phyloP scores from a whole-genome alignment of 2,113 vertebrate species.

The Harpagus bidentatus region DNA sequence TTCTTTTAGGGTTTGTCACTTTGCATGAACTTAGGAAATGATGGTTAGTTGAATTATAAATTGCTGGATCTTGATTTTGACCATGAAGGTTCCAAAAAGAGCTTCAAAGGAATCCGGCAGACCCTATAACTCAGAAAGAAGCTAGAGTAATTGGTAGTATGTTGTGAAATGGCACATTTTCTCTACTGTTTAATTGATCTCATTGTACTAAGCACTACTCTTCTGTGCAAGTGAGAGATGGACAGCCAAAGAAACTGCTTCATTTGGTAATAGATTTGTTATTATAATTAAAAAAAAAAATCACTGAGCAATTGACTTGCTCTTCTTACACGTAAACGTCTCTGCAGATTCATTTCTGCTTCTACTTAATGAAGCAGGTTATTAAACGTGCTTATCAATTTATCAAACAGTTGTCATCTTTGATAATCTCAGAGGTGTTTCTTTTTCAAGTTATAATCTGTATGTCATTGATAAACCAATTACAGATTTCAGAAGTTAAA shows the following conservation, averaged over 20 bases:
- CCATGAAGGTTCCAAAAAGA: neutral
- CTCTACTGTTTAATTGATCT: slow-evolving; percentile 12
- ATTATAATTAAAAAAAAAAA: slow-evolving; percentile 35
- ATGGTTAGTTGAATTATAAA: neutral
- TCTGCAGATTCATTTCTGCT: slow-evolving; percentile 70
- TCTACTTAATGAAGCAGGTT: slow-evolving; percentile 74
- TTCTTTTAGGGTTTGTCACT: neutral
- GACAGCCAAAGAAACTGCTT: neutral
- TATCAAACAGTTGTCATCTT: slow-evolving; percentile 73
- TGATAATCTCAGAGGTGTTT: slow-evolving; percentile 72
- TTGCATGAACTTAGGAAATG: neutral
- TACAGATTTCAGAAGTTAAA: slow-evolving; percentile 63
- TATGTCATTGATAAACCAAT: slow-evolving; percentile 64
- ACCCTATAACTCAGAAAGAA: neutral
- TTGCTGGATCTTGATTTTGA: neutral
- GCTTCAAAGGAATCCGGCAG: neutral
- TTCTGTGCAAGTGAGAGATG: slow-evolving; percentile 21
- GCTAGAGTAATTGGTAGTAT: neutral
- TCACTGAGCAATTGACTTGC: slow-evolving; percentile 29
- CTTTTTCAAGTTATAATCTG: slow-evolving; percentile 69
- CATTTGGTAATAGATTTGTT: slow-evolving; percentile 49
- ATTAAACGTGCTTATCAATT: slow-evolving; percentile 72
- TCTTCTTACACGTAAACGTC: slow-evolving; percentile 61
- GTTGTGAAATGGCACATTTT: neutral
- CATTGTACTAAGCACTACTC: neutral